Evolutionary conservation across 1,140 invertebrate species (phyloP).

Genomic region (Lepidurus couesii): DNA sequence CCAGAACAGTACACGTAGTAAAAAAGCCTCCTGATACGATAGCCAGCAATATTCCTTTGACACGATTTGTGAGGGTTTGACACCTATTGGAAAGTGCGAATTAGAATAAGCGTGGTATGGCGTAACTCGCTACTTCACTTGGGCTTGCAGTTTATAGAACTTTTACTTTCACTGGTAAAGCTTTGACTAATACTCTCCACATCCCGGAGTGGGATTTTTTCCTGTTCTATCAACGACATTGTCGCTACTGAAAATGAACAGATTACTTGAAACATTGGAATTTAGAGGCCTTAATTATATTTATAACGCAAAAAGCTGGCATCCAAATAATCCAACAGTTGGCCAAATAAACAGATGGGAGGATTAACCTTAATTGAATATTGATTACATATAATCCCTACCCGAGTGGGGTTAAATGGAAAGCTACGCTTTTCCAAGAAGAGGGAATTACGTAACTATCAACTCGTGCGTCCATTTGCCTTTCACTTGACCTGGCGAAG

Average conservation of each 20-base stretch:
- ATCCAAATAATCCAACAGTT: too few relatives aligned
- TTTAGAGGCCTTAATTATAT: neutral
- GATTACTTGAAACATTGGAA: neutral
- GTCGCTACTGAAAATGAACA: neutral
- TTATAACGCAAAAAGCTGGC: too few relatives aligned
- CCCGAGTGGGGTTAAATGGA: too few relatives aligned
- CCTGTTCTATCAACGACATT: neutral
- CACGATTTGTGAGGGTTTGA: slow-evolving; percentile 5
- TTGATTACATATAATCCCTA: too few relatives aligned
- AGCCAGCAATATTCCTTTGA: slow-evolving; percentile 24
- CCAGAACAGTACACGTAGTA: slow-evolving; percentile 10
- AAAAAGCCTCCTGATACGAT: slow-evolving; percentile 28
- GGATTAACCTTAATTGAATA: too few relatives aligned
- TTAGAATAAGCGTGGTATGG: too few relatives aligned
- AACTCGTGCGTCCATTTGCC: too few relatives aligned
- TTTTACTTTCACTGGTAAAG: neutral
- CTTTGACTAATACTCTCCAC: neutral
- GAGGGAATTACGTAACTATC: too few relatives aligned
- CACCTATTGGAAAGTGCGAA: too few relatives aligned
- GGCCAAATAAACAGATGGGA: too few relatives aligned
- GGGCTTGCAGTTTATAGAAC: neutral
- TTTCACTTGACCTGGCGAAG: too few relatives aligned
- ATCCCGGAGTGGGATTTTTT: neutral
- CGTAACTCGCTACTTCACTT: neutral
- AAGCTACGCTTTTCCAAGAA: too few relatives aligned